Conservation (phyloP, 2,888 invertebrate genomes). For the Parnassius mnemosyne region DNA sequence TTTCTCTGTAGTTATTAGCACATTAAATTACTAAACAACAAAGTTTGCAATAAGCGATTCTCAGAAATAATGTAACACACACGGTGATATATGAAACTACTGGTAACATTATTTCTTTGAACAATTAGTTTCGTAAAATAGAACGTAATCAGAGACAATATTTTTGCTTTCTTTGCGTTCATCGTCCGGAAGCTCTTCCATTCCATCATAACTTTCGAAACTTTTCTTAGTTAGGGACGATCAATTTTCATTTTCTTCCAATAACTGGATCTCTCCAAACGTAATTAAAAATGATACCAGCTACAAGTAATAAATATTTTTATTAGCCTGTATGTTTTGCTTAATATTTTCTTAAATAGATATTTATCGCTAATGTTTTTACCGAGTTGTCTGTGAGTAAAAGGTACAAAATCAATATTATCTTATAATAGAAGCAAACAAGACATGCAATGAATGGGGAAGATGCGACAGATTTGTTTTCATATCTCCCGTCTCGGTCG, state of each 20-base stretch:
- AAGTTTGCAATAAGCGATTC: background rate
- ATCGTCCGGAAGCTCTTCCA: slow-evolving; percentile 55
- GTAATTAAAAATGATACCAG: slow-evolving; percentile 36
- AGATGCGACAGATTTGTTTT: slow-evolving; percentile 43
- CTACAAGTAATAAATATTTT: slow-evolving; percentile 10
- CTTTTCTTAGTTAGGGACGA: slow-evolving; percentile 74
- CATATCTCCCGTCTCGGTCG: slow-evolving; percentile 58
- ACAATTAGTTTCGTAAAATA: slow-evolving; percentile 54
- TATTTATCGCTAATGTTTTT: background rate
- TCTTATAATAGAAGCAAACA: slow-evolving; percentile 33
- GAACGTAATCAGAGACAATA: slow-evolving; percentile 52
- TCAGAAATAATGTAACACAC: background rate
- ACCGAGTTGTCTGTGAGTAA: background rate
- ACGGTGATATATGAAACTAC: slow-evolving; percentile 57
- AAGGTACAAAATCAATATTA: slow-evolving; percentile 21
- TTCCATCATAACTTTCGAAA: slow-evolving; percentile 72
- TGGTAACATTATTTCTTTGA: slow-evolving; percentile 62
- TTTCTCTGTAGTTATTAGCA: background rate
- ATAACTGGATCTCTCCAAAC: slow-evolving; percentile 60
- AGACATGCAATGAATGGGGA: slow-evolving; percentile 35
- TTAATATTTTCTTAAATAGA: background rate
- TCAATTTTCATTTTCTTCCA: slow-evolving; percentile 75
- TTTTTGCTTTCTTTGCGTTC: slow-evolving; percentile 54
- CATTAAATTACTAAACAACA: background rate
- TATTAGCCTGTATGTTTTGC: background rate